These are phyloP conservation scores for Brenthis hecate DNA, from an alignment of 2,888 invertebrate species.

Conservation along the genomic window DNA sequence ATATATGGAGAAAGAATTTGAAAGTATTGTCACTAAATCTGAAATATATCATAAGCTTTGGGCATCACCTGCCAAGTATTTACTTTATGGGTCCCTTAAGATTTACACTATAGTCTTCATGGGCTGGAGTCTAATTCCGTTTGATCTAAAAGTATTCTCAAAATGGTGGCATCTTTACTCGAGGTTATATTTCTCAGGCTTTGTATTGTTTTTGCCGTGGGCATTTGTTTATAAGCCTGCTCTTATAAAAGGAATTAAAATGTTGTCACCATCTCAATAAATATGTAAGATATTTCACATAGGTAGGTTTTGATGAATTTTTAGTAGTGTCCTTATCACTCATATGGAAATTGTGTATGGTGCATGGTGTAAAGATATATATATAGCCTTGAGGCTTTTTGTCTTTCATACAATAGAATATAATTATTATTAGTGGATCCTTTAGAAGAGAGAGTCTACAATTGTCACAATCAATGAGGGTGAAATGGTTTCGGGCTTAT, in stretches of 20 bases:
- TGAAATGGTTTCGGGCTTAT: neutral
- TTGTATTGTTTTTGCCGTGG: slow-evolving; percentile 86
- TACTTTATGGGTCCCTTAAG: slow-evolving; percentile 84
- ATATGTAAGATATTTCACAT: slow-evolving; percentile 23
- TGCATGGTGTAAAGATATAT: neutral
- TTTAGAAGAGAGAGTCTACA: neutral
- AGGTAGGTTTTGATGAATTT: neutral
- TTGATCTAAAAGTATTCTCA: slow-evolving; percentile 86
- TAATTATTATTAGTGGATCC: neutral
- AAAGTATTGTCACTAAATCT: slow-evolving; percentile 79
- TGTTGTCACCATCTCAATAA: slow-evolving; percentile 36
- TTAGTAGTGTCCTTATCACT: neutral
- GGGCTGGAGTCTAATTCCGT: slow-evolving; percentile 91
- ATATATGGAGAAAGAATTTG: slow-evolving; percentile 90
- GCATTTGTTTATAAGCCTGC: slow-evolving; percentile 81
- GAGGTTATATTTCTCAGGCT: slow-evolving; percentile 86
- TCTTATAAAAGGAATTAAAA: slow-evolving; percentile 44
- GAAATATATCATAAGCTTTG: slow-evolving; percentile 72
- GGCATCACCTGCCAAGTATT: slow-evolving; percentile 61
- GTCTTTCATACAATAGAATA: neutral
- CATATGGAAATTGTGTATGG: neutral
- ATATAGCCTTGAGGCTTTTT: neutral
- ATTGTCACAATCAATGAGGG: neutral
- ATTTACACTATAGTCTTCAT: slow-evolving; percentile 90
- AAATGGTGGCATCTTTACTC: slow-evolving; percentile 86